These are phyloP conservation scores for Adineta ricciae DNA, from an alignment of 2,888 invertebrate genomes.

Conservation along the genomic window DNA sequence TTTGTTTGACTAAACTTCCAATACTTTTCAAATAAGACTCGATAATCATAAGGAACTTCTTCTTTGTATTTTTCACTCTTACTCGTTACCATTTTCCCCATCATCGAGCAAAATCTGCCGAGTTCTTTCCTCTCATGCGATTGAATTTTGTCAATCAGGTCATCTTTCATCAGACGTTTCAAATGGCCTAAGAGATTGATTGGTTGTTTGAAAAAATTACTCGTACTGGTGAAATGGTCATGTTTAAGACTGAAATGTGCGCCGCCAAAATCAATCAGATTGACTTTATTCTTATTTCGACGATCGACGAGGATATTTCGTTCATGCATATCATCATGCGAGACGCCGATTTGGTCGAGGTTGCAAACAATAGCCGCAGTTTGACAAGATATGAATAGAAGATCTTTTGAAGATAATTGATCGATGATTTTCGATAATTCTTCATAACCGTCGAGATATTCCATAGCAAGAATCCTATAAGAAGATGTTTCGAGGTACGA, in stretches of 20 bases:
- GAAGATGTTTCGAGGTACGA: background rate
- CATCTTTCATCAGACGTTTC: background rate
- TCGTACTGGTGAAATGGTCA: background rate
- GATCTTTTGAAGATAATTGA: background rate
- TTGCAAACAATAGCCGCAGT: background rate
- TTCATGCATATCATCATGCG: constrained; percentile 16
- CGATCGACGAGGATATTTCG: background rate
- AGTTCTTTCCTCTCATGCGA: background rate
- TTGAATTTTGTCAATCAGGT: background rate
- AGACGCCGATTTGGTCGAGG: background rate
- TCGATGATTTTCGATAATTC: constrained; percentile 10
- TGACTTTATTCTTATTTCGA: background rate
- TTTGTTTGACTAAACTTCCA: constrained; percentile 2
- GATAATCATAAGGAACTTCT: background rate
- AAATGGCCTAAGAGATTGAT: background rate
- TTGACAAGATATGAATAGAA: background rate
- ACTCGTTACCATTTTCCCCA: background rate
- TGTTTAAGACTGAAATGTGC: background rate
- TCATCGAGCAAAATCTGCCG: background rate
- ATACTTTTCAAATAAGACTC: background rate
- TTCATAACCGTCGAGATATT: background rate
- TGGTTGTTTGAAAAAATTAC: constrained; percentile 3
- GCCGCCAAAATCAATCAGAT: constrained; percentile 11
- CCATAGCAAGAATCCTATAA: background rate
- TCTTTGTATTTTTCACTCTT: background rate